Evolutionary conservation across 2,888 invertebrate species (phyloP).

Genomic region (Lasioglossum oenotherae): DNA sequence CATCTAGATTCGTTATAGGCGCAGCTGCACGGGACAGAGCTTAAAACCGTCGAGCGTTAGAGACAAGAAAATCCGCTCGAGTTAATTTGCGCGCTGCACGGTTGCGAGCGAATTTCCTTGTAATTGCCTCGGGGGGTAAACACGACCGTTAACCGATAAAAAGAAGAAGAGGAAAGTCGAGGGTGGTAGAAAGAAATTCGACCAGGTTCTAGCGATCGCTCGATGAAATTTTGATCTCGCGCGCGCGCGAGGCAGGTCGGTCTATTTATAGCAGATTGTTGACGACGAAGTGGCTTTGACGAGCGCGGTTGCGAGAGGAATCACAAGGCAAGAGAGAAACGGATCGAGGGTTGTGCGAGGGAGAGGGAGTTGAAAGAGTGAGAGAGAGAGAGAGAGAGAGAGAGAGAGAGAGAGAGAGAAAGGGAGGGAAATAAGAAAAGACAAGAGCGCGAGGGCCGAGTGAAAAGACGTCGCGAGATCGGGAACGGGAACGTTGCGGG

Average conservation of each 20-base stretch:
- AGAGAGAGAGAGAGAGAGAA: not conserved
- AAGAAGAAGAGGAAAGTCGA: not conserved
- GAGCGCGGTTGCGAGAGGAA: constrained; percentile 2
- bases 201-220: not conserved
- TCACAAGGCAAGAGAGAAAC: not conserved
- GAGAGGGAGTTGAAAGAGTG: not conserved
- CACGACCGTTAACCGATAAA: not conserved
- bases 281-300: not conserved
- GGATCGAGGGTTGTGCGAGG: not conserved
- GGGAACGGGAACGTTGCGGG: not conserved
- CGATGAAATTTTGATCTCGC: not conserved
- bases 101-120: not conserved
- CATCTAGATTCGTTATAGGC: not conserved
- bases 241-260: not conserved
- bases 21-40: not conserved
- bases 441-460: not conserved
- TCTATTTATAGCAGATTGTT: not conserved
- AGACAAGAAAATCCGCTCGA: not conserved
- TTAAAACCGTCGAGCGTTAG: not conserved
- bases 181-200: not conserved
- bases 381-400: not conserved
- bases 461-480: not conserved
- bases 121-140: not conserved
- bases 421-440: not conserved
- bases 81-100: not conserved